These are phyloP conservation scores for Petaurus breviceps DNA, from an alignment of 2,113 vertebrate species.

Conservation along the genomic window DNA sequence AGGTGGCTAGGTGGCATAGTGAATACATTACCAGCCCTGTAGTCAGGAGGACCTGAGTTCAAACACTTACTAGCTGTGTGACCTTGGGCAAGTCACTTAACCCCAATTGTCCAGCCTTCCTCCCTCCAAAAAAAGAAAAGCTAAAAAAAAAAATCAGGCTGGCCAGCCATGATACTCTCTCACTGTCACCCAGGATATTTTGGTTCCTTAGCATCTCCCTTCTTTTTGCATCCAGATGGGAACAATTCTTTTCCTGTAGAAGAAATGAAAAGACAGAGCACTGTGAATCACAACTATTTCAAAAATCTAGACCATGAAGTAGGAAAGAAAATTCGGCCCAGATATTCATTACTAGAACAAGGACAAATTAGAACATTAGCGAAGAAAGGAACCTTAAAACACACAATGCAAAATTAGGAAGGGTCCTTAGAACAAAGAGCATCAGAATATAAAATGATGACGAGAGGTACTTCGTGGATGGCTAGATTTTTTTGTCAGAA, in stretches of 20 bases:
- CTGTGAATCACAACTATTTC: neutral
- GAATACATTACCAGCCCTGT: no score
- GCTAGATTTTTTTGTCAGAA: neutral
- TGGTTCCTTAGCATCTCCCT: neutral
- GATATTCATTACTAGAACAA: neutral
- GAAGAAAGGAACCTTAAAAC: neutral
- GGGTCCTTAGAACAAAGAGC: neutral
- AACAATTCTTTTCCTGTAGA: neutral
- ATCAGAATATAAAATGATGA: no score
- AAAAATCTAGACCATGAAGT: neutral
- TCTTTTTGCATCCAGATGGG: fast-evolving
- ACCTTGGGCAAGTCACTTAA: no score
- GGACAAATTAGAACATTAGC: neutral
- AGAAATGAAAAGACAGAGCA: neutral
- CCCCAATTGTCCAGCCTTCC: no score
- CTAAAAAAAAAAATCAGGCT: neutral
- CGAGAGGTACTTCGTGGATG: neutral
- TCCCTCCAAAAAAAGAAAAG: no score
- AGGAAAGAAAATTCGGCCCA: neutral
- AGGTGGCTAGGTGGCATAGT: no score
- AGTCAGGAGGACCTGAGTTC: no score
- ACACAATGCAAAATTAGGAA: neutral
- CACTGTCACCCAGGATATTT: neutral
- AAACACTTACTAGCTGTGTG: no score
- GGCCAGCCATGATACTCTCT: neutral